These are phyloP conservation scores for Tympanoctomys barrerae DNA, from an alignment of 2,797 vertebrate genomes.

Conservation along the genomic window DNA sequence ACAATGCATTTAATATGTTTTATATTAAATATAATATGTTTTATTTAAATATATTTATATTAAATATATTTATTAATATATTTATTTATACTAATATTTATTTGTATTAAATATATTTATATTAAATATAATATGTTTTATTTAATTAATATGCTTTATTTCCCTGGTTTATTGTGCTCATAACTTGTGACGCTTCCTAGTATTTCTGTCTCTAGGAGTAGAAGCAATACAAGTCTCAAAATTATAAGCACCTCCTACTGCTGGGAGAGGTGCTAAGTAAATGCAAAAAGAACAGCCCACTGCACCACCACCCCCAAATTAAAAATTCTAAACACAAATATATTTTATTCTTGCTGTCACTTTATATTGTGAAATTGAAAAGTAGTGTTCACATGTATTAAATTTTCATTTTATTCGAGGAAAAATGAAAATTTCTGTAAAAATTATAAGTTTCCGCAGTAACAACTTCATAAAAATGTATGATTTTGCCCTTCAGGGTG, in stretches of 20 bases:
- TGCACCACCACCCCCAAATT: not conserved
- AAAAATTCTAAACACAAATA: conserved; percentile 66
- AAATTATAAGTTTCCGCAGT: conserved; percentile 79
- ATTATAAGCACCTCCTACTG: conserved; percentile 46
- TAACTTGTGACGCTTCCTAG: conserved; percentile 44
- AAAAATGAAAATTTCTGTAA: conserved; percentile 72
- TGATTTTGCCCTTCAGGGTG: conserved; percentile 78
- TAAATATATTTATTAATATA: no score
- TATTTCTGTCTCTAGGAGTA: conserved; percentile 38
- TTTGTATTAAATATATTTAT: no score
- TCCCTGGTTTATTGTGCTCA: conserved; percentile 67
- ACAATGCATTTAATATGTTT: conserved; percentile 56
- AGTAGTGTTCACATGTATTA: conserved; percentile 75
- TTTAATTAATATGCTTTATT: conserved; percentile 37
- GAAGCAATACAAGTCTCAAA: conserved; percentile 44
- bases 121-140: no score
- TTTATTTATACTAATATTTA: no score
- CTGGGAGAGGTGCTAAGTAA: conserved; percentile 45
- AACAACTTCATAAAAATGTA: conserved; percentile 83
- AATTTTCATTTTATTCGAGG: conserved; percentile 76
- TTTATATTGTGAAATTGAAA: conserved; percentile 78
- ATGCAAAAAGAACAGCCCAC: conserved; percentile 32
- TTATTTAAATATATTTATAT: no score
- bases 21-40: no score
- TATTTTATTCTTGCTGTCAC: conserved; percentile 75